These are phyloP conservation scores for Saccopteryx leptura DNA, from an alignment of 2,113 vertebrate species.

Conservation along the genomic window DNA sequence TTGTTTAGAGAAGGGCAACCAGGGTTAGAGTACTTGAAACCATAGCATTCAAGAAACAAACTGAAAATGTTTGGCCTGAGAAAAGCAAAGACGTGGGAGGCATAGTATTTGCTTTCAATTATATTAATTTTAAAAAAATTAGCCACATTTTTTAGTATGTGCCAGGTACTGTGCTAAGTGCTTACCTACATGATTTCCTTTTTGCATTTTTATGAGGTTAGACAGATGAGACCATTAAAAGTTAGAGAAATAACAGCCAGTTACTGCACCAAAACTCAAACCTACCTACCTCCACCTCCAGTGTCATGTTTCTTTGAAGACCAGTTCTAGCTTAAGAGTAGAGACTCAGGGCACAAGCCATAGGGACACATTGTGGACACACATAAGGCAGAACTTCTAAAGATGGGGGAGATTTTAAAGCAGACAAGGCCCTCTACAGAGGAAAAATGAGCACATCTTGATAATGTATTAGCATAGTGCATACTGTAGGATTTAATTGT, in stretches of 20 bases:
- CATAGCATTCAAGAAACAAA: not conserved
- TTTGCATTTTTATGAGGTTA: not conserved
- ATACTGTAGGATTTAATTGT: not conserved
- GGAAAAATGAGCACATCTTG: not conserved
- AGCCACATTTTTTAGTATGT: not conserved
- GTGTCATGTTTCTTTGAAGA: conserved; percentile 13
- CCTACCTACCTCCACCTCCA: not conserved
- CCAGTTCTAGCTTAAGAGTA: not conserved
- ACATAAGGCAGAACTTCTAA: conserved; percentile 16
- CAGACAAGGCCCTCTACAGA: not conserved
- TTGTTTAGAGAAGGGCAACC: not conserved
- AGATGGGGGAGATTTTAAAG: not conserved
- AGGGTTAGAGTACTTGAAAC: conserved; percentile 5
- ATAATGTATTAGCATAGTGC: not conserved
- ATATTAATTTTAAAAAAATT: not conserved
- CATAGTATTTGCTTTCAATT: not conserved
- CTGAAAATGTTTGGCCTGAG: not conserved
- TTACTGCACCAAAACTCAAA: not conserved
- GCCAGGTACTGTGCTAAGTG: not conserved
- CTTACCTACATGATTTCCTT: conserved; percentile 8
- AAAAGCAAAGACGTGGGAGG: not conserved
- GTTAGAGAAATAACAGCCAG: not conserved
- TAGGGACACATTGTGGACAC: not conserved
- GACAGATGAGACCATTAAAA: not conserved
- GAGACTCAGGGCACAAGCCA: not conserved